Evolutionary conservation across 2,797 vertebrate species (phyloP), one percentile per base, ranked within the genome.

Genomic region (Siniperca undulata): DNA sequence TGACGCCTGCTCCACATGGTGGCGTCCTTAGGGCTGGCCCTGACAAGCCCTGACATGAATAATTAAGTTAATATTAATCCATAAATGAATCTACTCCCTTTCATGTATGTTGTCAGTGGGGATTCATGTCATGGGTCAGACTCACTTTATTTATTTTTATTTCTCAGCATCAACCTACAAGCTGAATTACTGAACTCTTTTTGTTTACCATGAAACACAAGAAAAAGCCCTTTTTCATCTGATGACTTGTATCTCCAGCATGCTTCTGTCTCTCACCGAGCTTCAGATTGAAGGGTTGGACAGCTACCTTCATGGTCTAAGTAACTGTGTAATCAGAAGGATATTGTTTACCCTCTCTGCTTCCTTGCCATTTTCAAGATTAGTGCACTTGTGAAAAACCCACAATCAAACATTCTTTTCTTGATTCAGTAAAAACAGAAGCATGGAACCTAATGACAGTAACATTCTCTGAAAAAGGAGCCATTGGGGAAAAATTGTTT

Each of bases 251-350:
- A 17, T 59, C 67, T 42, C 24, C 40, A 60, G 61, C 34, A 10
- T 38, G 67, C 61, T 30, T 77, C 27, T 46, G 24, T 55, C 59
- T 70, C 50, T 77, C 24, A 44, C 44, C 6, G 17, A 60, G 34
- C 65, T 74, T 46, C 7, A 59, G 42, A 70, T 58, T 58, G 65
- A 79, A 60, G 85, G 72, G 74, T 64, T 58, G 64, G 64, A 52
- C 50, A 24, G 69, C 34, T 71, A 34, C 75, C 66, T 81, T 77
- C 78, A 78, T 85, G 80, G 74, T 87, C 67, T 66, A 52, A 81
- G 64, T 67, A 52, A 67, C 74, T 70, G 61, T 86, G 76, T 88
- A 86, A 92, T 89, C 77, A 56, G 46, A 83, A 53, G 71, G 60
- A 69, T 87, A 81, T 84, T 79, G 60, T 86, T 83, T 81, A 53